These are phyloP conservation scores for Zaprionus nigranus DNA, from an alignment of 1,140 invertebrate species.

Conservation along the genomic window DNA sequence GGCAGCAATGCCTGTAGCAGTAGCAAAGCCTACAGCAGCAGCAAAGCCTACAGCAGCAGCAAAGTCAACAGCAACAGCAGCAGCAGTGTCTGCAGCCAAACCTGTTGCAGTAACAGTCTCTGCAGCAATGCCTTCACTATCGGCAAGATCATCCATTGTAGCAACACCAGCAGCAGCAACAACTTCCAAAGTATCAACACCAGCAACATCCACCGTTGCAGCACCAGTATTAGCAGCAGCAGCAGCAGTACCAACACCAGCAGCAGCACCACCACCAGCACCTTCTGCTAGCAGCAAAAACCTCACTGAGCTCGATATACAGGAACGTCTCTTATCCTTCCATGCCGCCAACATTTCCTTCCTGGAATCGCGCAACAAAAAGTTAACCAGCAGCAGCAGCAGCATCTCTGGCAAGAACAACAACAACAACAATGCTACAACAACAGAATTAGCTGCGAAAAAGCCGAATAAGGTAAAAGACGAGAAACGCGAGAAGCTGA, in stretches of 20 bases:
- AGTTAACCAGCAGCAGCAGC: constrained; percentile 62
- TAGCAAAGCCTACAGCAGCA: neutral
- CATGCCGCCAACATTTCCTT: constrained; percentile 87
- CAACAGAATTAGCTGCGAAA: constrained; percentile 33
- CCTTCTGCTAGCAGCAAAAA: constrained; percentile 45
- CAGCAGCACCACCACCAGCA: neutral
- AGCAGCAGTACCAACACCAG: neutral
- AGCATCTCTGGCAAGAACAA: constrained; percentile 21
- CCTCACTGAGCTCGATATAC: constrained; percentile 86
- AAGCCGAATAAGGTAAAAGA: constrained; percentile 65
- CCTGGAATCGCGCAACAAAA: constrained; percentile 87
- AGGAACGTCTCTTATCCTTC: constrained; percentile 87
- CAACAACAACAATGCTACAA: constrained; percentile 32
- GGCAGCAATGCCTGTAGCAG: neutral
- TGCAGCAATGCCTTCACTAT: neutral
- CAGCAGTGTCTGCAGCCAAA: constrained; percentile 29
- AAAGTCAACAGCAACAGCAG: constrained; percentile 10
- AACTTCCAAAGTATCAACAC: neutral
- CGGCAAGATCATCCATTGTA: too few relatives aligned
- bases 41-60: constrained; percentile 12
- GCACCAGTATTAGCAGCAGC: constrained; percentile 1
- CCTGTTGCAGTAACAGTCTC: neutral
- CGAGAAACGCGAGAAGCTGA: constrained; percentile 62
- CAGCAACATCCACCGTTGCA: neutral
- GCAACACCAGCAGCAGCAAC: too few relatives aligned